Evolutionary conservation across 2,113 vertebrate genomes (phyloP).

Genomic region (Psittacula cyanocephala): DNA sequence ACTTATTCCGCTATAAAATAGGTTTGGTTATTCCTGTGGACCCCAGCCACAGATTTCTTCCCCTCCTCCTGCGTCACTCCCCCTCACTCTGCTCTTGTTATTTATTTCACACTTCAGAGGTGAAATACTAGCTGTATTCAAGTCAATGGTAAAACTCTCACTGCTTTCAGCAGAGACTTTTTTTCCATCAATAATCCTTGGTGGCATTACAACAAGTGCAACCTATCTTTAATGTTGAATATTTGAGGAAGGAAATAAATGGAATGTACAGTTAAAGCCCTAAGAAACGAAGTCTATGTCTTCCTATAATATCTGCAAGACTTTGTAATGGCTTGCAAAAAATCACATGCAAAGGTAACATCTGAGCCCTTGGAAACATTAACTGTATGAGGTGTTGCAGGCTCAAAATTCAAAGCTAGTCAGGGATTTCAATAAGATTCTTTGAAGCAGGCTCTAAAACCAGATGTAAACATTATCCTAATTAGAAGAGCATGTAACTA

Average conservation of each 20-base stretch:
- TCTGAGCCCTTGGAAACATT: neutral
- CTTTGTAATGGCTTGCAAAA: neutral
- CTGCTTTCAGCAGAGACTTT: slow-evolving; percentile 4
- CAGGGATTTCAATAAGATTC: neutral
- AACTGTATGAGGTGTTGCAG: neutral
- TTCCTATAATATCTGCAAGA: neutral
- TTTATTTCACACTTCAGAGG: slow-evolving; percentile 19
- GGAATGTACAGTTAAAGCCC: neutral
- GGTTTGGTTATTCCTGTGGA: neutral
- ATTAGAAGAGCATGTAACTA: slow-evolving; percentile 50
- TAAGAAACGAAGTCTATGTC: neutral
- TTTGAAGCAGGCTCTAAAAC: slow-evolving; percentile 13
- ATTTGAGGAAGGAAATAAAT: neutral
- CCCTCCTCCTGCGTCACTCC: neutral
- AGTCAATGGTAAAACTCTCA: neutral
- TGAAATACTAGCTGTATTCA: slow-evolving; percentile 6
- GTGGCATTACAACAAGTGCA: neutral
- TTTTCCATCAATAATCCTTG: slow-evolving; percentile 22
- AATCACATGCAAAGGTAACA: neutral
- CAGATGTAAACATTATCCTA: slow-evolving; percentile 47
- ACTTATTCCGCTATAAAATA: neutral
- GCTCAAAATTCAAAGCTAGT: neutral
- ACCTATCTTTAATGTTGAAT: neutral
- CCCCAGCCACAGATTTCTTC: neutral
- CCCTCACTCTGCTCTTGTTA: neutral